phyloP scores from a whole-genome alignment of 2,797 vertebrate genomes.

The Champsocephalus gunnari region DNA sequence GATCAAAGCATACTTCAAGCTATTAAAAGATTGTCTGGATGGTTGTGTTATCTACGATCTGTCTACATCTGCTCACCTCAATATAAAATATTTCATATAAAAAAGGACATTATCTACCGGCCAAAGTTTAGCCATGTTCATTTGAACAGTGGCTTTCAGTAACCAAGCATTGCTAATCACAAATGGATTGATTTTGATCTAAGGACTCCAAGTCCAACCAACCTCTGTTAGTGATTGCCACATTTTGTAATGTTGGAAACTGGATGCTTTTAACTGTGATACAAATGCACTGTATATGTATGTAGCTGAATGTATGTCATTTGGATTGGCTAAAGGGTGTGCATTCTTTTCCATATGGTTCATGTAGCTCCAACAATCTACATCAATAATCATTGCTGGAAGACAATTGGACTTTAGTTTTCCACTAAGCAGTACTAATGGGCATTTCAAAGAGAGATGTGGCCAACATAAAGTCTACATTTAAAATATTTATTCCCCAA shows the following conservation, averaged over 20 bases:
- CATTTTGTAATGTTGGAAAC: background rate
- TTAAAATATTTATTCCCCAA: conserved; percentile 11
- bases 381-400: conserved; percentile 7
- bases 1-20: conserved; percentile 1
- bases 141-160: background rate
- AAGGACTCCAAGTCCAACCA: background rate
- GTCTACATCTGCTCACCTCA: background rate
- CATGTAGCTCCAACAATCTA: background rate
- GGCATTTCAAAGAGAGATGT: conserved; percentile 12
- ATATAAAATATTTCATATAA: background rate
- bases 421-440: background rate
- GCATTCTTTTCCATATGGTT: conserved; percentile 1
- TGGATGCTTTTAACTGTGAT: background rate
- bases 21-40: background rate
- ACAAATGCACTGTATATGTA: background rate
- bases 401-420: background rate
- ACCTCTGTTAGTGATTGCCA: background rate
- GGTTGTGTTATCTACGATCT: background rate
- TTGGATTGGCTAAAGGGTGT: background rate
- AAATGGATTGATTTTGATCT: background rate
- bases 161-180: background rate
- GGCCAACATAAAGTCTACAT: conserved; percentile 52
- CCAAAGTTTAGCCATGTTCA: background rate
- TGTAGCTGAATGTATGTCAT: background rate
- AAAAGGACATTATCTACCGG: background rate